These are phyloP conservation scores for Cephus nigrinus DNA, from an alignment of 2,888 invertebrate species.

Conservation along the genomic window DNA sequence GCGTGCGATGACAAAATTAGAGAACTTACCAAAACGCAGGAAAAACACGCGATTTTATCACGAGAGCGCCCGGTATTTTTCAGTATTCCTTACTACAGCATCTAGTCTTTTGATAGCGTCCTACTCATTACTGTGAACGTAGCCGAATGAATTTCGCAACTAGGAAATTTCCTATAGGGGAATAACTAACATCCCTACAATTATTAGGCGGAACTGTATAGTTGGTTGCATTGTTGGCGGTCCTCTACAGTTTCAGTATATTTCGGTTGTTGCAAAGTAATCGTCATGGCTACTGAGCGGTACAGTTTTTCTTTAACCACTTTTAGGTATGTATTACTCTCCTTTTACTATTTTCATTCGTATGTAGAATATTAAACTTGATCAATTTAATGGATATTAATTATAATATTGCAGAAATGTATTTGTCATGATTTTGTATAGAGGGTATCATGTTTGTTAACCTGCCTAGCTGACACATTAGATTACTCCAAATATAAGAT, in stretches of 20 bases:
- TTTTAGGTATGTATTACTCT: conserved; percentile 73
- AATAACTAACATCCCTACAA: neutral
- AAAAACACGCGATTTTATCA: conserved; percentile 4
- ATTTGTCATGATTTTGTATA: neutral
- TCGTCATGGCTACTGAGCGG: conserved; percentile 90
- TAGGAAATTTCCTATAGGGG: neutral
- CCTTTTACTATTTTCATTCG: conserved; percentile 11
- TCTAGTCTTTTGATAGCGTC: neutral
- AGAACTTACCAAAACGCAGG: conserved; percentile 4
- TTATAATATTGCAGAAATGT: neutral
- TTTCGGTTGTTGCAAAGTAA: conserved; percentile 69
- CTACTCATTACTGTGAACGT: neutral
- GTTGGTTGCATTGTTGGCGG: neutral
- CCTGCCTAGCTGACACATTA: neutral
- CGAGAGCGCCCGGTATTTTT: neutral
- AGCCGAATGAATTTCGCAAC: neutral
- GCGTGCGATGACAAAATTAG: conserved; percentile 1
- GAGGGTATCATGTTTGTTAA: neutral
- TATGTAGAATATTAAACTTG: neutral
- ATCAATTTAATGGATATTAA: neutral
- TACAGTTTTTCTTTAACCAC: conserved; percentile 97
- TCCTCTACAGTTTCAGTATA: conserved; percentile 18
- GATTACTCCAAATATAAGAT: neutral
- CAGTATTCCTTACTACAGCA: neutral
- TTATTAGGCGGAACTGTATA: neutral